Conservation (phyloP, 2,113 vertebrate species). For the Saccopteryx bilineata region DNA sequence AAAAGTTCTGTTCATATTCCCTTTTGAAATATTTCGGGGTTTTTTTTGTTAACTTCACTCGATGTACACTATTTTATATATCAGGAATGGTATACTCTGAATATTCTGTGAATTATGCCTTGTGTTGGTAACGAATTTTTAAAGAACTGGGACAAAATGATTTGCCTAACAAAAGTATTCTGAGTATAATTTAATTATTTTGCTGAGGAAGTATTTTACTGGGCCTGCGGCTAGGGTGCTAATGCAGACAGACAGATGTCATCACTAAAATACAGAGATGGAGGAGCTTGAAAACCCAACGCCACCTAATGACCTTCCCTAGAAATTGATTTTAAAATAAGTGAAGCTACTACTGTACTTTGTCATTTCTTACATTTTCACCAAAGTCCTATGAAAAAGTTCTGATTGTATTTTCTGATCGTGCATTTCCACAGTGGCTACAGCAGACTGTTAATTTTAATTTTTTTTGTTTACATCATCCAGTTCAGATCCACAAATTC, state of each 20-base stretch:
- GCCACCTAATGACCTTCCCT: not conserved
- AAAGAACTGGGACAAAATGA: slow-evolving; percentile 49
- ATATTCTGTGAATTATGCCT: not conserved
- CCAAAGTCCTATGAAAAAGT: not conserved
- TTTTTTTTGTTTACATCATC: not conserved
- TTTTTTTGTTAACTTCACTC: not conserved
- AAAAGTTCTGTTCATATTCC: not conserved
- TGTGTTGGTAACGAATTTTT: not conserved
- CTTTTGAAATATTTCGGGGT: not conserved
- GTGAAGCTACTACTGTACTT: not conserved
- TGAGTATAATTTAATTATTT: not conserved
- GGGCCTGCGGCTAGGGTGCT: not conserved
- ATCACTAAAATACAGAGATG: not conserved
- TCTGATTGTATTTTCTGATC: not conserved
- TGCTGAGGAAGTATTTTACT: slow-evolving; percentile 19
- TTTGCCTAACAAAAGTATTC: not conserved
- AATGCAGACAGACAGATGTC: not conserved
- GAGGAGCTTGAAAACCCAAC: not conserved
- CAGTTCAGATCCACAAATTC: not conserved
- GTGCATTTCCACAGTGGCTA: not conserved
- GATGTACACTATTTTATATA: not conserved
- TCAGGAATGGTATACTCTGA: not conserved
- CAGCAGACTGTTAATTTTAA: not conserved
- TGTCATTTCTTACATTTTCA: not conserved
- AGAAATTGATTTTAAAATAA: not conserved